These are phyloP conservation scores for Caradrina clavipalpis DNA, from an alignment of 2,888 invertebrate species.

Conservation along the genomic window DNA sequence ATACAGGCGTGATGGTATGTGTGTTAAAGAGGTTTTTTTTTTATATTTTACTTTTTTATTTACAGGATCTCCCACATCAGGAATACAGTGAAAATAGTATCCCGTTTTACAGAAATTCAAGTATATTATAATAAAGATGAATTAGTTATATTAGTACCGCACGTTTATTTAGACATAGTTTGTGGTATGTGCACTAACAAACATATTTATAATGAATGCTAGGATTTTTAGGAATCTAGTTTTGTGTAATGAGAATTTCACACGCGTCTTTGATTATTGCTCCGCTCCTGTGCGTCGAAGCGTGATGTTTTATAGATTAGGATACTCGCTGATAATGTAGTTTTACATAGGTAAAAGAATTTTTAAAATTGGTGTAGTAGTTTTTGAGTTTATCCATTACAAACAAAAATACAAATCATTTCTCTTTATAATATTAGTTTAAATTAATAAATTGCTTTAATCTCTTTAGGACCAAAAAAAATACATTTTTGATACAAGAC, in stretches of 20 bases:
- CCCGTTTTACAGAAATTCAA: conserved; percentile 70
- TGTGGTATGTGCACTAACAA: conserved; percentile 74
- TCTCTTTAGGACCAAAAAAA: background rate
- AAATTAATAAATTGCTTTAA: conserved; percentile 32
- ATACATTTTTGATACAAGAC: too few relatives aligned
- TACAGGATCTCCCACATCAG: conserved; percentile 70
- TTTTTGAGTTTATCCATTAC: too few relatives aligned
- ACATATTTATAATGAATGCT: conserved; percentile 33
- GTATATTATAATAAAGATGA: conserved; percentile 71
- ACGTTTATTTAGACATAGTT: conserved; percentile 71
- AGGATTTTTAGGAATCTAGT: background rate
- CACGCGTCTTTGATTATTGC: too few relatives aligned
- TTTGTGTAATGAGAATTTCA: background rate
- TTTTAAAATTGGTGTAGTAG: too few relatives aligned
- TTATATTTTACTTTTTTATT: conserved; percentile 32
- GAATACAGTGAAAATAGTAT: conserved; percentile 70
- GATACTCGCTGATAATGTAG: too few relatives aligned
- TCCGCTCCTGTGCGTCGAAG: too few relatives aligned
- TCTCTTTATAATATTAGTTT: too few relatives aligned
- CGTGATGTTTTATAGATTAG: too few relatives aligned
- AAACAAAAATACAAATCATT: too few relatives aligned
- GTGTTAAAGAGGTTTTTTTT: too few relatives aligned
- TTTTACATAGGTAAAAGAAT: too few relatives aligned
- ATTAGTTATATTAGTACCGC: conserved; percentile 73
- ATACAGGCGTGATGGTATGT: too few relatives aligned